Conservation (phyloP, 2,797 vertebrate genomes). For the Choloepus didactylus region DNA sequence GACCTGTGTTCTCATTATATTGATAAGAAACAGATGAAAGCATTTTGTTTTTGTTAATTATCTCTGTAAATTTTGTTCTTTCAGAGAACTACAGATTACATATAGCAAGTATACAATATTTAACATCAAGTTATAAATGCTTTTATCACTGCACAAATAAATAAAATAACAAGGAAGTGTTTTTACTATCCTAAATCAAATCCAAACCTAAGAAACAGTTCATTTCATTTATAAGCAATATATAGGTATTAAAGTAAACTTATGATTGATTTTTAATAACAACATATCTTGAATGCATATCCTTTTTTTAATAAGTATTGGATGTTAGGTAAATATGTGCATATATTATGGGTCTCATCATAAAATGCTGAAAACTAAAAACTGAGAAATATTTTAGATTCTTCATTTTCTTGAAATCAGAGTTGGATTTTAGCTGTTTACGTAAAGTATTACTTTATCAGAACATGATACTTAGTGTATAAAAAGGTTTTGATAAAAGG, state of each 20-base stretch:
- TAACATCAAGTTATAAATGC: background rate
- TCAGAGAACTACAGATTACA: background rate
- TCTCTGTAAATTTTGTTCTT: background rate
- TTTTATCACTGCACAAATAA: background rate
- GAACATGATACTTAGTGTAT: background rate
- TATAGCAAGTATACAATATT: background rate
- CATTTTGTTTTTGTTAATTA: constrained; percentile 2
- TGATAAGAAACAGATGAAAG: constrained; percentile 30
- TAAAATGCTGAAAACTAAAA: constrained; percentile 24
- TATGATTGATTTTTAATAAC: background rate
- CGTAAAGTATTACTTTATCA: background rate
- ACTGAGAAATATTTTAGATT: background rate
- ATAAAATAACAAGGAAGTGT: background rate
- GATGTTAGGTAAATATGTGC: background rate
- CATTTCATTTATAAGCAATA: background rate
- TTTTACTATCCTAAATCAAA: background rate
- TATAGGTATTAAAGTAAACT: background rate
- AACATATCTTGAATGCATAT: background rate
- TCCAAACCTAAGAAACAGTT: background rate
- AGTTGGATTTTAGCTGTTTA: background rate
- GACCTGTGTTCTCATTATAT: background rate
- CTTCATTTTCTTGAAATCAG: constrained; percentile 17
- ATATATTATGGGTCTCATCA: background rate
- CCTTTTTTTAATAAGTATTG: constrained; percentile 31
- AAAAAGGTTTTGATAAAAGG: constrained; percentile 47